phyloP scores from a whole-genome alignment of 2,888 invertebrate genomes.

The Graphium colonna region DNA sequence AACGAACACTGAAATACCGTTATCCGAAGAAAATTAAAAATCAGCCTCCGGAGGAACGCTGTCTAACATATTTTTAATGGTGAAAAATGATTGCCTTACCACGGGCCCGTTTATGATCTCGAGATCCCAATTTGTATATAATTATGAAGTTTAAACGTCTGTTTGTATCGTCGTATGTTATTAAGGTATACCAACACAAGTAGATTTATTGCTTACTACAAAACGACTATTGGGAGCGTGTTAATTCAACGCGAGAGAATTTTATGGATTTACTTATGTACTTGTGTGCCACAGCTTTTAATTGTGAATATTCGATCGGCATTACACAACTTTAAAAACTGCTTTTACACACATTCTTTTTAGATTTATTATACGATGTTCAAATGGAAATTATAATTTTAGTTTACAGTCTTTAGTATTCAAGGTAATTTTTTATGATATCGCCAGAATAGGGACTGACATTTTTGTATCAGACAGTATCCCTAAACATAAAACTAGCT shows the following conservation, averaged over 20 bases:
- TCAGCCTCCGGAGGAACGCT: slow-evolving; percentile 41
- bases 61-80: slow-evolving; percentile 55
- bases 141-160: slow-evolving; percentile 53
- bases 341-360: not conserved
- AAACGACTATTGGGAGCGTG: slow-evolving; percentile 43
- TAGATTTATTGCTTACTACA: slow-evolving; percentile 49
- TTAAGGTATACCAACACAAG: slow-evolving; percentile 37
- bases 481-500: too few species aligned
- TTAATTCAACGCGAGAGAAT: slow-evolving; percentile 26
- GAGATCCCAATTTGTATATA: slow-evolving; percentile 53
- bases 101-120: slow-evolving; percentile 48
- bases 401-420: too few species aligned
- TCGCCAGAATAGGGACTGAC: too few species aligned
- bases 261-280: not conserved
- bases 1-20: slow-evolving; percentile 36
- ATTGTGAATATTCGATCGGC: not conserved
- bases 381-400: not conserved
- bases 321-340: not conserved
- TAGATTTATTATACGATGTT: not conserved
- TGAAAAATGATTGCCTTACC: slow-evolving; percentile 57
- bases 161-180: slow-evolving; percentile 48
- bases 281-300: not conserved
- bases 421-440: too few species aligned
- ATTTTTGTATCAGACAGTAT: too few species aligned
- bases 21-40: slow-evolving; percentile 58